A percentile compares a stretch with the other conserved stretches of the same genome.
Conservation (phyloP, 2,113 vertebrate genomes). For the Calcarius ornatus region DNA sequence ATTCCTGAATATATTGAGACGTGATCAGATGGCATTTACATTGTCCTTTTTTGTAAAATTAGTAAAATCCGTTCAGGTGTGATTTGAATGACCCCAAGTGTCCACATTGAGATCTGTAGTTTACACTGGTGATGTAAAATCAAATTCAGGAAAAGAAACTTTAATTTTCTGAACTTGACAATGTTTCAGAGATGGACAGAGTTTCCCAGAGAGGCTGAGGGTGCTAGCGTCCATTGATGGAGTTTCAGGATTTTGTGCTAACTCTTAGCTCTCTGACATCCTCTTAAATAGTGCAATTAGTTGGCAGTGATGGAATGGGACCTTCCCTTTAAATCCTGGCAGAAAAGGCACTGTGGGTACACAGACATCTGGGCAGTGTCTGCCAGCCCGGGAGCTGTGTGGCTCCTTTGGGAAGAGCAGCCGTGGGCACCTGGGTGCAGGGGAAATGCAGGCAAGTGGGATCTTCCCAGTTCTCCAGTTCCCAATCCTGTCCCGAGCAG, state of each 20-base stretch:
- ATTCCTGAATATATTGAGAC: neutral
- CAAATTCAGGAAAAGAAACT: neutral
- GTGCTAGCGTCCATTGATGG: neutral
- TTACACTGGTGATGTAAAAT: neutral
- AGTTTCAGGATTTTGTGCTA: neutral
- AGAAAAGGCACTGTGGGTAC: neutral
- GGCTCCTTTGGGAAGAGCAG: neutral
- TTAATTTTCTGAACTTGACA: neutral
- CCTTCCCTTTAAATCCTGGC: neutral
- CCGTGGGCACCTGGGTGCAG: neutral
- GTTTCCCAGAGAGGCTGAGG: neutral
- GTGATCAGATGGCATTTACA: neutral
- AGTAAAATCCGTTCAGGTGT: neutral
- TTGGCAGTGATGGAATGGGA: neutral
- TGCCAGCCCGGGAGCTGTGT: neutral
- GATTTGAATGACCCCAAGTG: neutral
- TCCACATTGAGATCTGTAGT: neutral
- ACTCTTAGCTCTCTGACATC: neutral
- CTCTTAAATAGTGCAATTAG: neutral
- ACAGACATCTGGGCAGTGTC: fast-evolving
- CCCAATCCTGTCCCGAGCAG: neutral
- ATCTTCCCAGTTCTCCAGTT: neutral
- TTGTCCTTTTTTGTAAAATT: neutral
- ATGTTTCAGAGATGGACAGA: fast-evolving
- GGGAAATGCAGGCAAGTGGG: neutral